A percentile compares a stretch with the other conserved stretches of the same genome.
phyloP scores from a whole-genome alignment of 2,797 vertebrate species.

The Orientallactaga sibirica region DNA sequence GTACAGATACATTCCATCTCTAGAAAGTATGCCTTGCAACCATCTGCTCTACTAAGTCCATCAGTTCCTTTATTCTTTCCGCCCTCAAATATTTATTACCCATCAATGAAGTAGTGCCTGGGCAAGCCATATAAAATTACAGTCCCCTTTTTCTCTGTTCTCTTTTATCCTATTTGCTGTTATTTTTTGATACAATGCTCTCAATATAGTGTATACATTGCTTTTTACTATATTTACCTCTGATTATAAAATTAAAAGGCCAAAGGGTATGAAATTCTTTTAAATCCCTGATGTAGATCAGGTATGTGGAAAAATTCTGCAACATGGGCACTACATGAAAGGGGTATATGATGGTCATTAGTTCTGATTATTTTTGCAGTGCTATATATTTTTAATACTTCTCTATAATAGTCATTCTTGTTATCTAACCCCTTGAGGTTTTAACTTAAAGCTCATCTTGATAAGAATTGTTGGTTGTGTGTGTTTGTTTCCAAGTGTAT shows the following conservation, averaged over 20 bases:
- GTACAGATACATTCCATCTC: not conserved
- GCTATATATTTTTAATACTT: not conserved
- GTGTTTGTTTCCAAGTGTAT: not conserved
- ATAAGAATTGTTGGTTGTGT: not conserved
- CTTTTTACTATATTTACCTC: not conserved
- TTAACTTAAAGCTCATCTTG: slow-evolving; percentile 51
- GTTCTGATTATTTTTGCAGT: not conserved
- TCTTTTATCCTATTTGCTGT: not conserved
- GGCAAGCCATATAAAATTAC: not conserved
- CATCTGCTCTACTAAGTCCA: not conserved
- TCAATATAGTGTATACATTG: not conserved
- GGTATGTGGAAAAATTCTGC: not conserved
- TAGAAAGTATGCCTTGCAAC: not conserved
- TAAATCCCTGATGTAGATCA: not conserved
- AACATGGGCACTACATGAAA: not conserved
- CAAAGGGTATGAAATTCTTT: not conserved
- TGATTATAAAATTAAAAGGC: not conserved
- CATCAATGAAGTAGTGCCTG: not conserved
- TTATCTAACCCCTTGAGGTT: not conserved
- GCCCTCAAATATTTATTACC: not conserved
- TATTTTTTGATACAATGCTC: not conserved
- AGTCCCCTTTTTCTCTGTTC: not conserved
- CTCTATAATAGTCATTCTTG: not conserved
- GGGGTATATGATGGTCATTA: not conserved
- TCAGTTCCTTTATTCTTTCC: not conserved